Evolutionary conservation across 2,797 vertebrate genomes (phyloP), one percentile per base, ranked within the genome.

Genomic region (Poliocrania exsul): DNA sequence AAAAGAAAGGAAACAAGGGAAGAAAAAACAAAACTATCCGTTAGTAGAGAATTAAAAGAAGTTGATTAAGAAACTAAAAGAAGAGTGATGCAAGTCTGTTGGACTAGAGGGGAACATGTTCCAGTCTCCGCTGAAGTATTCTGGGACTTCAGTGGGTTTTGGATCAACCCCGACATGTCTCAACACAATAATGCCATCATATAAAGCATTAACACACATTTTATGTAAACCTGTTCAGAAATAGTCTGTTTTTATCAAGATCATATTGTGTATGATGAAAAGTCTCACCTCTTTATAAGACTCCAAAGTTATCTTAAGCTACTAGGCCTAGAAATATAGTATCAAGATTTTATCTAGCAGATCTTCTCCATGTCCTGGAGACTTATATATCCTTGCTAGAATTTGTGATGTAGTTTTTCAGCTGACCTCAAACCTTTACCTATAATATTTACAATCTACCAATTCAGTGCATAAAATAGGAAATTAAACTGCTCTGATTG

Each of bases 1-100:
- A 86, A 84, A 71, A 91, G 66, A 94, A 93, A 88, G 96, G 95
- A 91, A 94, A 92, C 87, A 94, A 94, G 89, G 88, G 92, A 94
- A 97, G 70, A 97, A 95, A 96, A 93, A 92, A 95, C 88, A 93
- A 97, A 97, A 95, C 96, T 98, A 75, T 94, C 91, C 53, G 86
- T 98, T 97, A 98, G 97, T 97, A 82, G 60, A 90, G 88, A 86
- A 75, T 64, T 40, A 75, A 86, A 93, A 86, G 87, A 53, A 29
- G 33, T 38, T 67, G 46, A 81, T 80, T 92, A 93, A 95, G 94
- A 94, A 94, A 88, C 31, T 94, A 93, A 92, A 95, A 92, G 81
- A 94, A 85, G 78, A 91, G 72, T 51, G 61, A 92, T 44, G 61
- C 71, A 95, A 86, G 35, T 80, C 81, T 50, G 3, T 87, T 81